Percentiles rank a stretch among this genome's conserved stretches.
Evolutionary conservation across 2,113 vertebrate genomes (phyloP).

Genomic region (Eurystomus gularis): DNA sequence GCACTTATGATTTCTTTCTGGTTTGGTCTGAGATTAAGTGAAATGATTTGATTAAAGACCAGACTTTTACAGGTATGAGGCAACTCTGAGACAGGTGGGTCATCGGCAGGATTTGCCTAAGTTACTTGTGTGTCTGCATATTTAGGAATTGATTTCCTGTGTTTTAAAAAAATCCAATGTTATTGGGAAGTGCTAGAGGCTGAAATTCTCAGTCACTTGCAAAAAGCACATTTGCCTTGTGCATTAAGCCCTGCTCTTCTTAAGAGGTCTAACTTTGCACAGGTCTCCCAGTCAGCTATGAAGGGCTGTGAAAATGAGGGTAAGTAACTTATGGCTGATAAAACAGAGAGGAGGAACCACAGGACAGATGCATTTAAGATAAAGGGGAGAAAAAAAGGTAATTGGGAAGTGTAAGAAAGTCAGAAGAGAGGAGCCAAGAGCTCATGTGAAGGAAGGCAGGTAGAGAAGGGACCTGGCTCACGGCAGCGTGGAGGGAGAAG

Average conservation of each 20-base stretch:
- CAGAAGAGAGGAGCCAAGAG: neutral
- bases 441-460: neutral
- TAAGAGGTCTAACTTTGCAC: neutral
- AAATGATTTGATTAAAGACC: neutral
- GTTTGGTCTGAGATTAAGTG: neutral
- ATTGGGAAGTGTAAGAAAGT: neutral
- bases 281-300: neutral
- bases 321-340: neutral
- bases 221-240: neutral
- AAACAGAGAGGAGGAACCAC: neutral
- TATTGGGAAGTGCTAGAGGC: neutral
- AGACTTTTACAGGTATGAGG: neutral
- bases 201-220: neutral
- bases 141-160: neutral
- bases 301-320: neutral
- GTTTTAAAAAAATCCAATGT: neutral
- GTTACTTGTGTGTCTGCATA: neutral
- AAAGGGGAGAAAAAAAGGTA: neutral
- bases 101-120: neutral
- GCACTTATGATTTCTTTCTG: neutral
- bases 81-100: neutral
- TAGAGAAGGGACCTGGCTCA: neutral
- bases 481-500: neutral
- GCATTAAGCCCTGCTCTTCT: neutral
- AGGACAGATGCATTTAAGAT: neutral